Evolutionary conservation across 2,888 invertebrate genomes (phyloP), one percentile per base, ranked within the genome.

Genomic region (Alloplasta piceator): DNA sequence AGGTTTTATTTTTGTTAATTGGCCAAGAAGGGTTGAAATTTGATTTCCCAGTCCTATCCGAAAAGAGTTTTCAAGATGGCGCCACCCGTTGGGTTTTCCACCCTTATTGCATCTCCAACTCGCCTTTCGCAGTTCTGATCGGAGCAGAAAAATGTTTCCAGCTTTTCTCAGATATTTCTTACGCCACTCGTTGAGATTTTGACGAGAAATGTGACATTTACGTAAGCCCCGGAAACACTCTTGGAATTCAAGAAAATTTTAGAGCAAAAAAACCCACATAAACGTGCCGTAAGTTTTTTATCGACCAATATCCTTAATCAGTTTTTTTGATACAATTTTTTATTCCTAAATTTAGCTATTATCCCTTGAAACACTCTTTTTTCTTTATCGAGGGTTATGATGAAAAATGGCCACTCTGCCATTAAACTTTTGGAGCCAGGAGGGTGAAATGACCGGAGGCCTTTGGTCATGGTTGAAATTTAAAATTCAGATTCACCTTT

Each of bases 11-110:
- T 26, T 26, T 26, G 26, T 26, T 26, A 26, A 3, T 26, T 26
- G 26, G 26, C 1, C 1, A 26, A 26, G 1, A 26, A 26, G 26
- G 26, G 26, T 26, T 26, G 26, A 26, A 26, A 26, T 26, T 26
- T 26, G 26, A 26, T 26, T 26, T 26, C n/a, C n/a, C n/a, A 26
- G 3, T 26, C 26, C 26, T 2, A 26, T 26, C 26, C 26, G 26
- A 26, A 26, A 26, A 26, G 3, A 26, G 26, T 26, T 26, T 26
- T 26, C 3, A 26, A 26, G 91, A 88, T 89, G 89, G 87, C 91
- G 88, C 89, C 87, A 88, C 88, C 48, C 71, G 84, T 71, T 83
- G 81, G 26, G 83, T 70, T 80, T 75, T 9, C 52, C 39, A 52
- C 43, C 60, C 60, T 71, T 50, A 52, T 71, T 50, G 46, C 38